Conservation (phyloP, 2,113 vertebrate species). For the Ibidorhyncha struthersii region DNA sequence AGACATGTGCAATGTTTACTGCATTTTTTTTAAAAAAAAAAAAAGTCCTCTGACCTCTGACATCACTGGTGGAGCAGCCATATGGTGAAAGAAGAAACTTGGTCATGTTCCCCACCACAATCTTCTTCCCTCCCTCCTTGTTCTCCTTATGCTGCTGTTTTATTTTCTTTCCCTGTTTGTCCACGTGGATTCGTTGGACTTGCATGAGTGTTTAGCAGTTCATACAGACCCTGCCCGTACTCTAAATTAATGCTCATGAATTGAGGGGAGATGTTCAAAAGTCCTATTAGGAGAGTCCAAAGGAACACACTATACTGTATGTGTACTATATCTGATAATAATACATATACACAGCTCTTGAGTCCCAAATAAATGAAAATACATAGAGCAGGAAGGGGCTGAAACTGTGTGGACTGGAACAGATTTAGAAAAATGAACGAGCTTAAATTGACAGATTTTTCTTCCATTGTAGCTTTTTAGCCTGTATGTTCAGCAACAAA, state of each 20-base stretch:
- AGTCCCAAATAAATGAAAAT: constrained; percentile 24
- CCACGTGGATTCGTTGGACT: constrained; percentile 21
- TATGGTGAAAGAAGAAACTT: constrained; percentile 71
- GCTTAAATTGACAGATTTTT: constrained; percentile 44
- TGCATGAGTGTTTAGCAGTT: constrained; percentile 34
- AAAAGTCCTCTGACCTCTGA: constrained; percentile 73
- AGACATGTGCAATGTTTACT: constrained; percentile 84
- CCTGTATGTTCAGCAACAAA: constrained; percentile 73
- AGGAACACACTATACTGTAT: not conserved
- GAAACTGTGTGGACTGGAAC: constrained; percentile 48
- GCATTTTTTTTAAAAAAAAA: constrained; percentile 62
- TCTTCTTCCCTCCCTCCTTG: constrained; percentile 42
- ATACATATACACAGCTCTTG: not conserved
- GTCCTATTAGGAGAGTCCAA: constrained; percentile 19
- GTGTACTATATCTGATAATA: not conserved
- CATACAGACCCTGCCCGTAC: not conserved
- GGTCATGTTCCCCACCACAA: constrained; percentile 51
- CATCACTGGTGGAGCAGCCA: constrained; percentile 75
- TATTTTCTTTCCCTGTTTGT: constrained; percentile 21
- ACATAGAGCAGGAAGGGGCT: constrained; percentile 47
- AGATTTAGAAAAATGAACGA: constrained; percentile 10
- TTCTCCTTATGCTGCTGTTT: constrained; percentile 47
- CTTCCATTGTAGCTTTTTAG: constrained; percentile 61
- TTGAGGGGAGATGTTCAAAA: constrained; percentile 17
- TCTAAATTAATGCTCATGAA: not conserved